These are phyloP conservation scores for Littorina saxatilis DNA, from an alignment of 1,140 invertebrate genomes.

Conservation along the genomic window DNA sequence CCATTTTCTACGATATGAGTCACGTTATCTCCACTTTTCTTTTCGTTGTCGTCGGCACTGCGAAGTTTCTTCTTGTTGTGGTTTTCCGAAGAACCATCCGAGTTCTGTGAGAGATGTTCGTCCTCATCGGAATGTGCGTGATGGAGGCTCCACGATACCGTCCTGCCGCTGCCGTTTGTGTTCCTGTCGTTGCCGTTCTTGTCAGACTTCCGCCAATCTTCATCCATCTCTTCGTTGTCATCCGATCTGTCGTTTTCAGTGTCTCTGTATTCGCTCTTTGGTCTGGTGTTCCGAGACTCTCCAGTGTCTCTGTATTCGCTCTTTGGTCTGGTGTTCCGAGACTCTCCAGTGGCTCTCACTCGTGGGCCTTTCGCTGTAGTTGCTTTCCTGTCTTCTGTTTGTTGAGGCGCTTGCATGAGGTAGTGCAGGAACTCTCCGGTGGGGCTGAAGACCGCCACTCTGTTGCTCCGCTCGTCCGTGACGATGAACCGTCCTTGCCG, in stretches of 20 bases:
- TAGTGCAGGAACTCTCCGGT: constrained; percentile 39
- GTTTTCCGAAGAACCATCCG: neutral
- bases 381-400: neutral
- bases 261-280: neutral
- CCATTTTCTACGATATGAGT: neutral
- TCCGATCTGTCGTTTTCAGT: neutral
- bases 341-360: neutral
- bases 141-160: no score
- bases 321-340: neutral
- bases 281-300: no score
- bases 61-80: neutral
- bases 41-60: neutral
- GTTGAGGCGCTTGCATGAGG: neutral
- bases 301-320: neutral
- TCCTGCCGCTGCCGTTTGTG: no score
- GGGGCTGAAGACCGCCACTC: constrained; percentile 41
- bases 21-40: neutral
- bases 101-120: no score
- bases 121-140: no score
- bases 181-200: neutral
- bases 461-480: constrained; percentile 45
- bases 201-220: neutral
- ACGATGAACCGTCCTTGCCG: constrained; percentile 48
- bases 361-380: neutral
- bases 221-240: neutral